These are phyloP conservation scores for Gambusia affinis DNA, from an alignment of 2,113 vertebrate species.

Conservation along the genomic window DNA sequence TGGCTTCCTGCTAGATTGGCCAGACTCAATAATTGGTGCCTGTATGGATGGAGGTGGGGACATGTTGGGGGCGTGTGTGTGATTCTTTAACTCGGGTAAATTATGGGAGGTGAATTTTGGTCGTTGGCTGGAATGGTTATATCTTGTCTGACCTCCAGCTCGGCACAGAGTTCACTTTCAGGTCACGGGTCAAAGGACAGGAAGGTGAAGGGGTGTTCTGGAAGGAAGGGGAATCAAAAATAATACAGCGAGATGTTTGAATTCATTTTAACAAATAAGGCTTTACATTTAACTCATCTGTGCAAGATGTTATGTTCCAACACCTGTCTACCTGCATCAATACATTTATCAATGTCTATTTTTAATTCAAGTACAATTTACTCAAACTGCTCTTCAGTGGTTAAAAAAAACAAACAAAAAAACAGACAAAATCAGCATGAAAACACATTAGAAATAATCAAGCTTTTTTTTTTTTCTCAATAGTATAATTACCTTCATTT, in stretches of 20 bases:
- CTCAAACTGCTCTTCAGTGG: not conserved
- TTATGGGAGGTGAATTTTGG: slow-evolving; percentile 70
- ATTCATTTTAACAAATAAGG: slow-evolving; percentile 30
- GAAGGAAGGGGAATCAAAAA: slow-evolving; percentile 8
- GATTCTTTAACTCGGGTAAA: slow-evolving; percentile 46
- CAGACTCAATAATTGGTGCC: slow-evolving; percentile 56
- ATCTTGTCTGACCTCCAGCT: slow-evolving; percentile 65
- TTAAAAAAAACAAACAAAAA: not conserved
- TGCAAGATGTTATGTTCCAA: not conserved
- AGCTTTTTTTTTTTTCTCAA: not conserved
- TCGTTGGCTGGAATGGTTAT: slow-evolving; percentile 55
- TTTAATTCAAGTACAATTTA: not conserved
- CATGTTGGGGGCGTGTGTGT: slow-evolving; percentile 16
- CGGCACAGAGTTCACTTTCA: slow-evolving; percentile 61
- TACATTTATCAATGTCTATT: not conserved
- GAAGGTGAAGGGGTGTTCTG: slow-evolving; percentile 30
- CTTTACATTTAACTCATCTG: not conserved
- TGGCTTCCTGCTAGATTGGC: slow-evolving; percentile 64
- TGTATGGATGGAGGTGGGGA: slow-evolving; percentile 37
- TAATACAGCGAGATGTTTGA: slow-evolving; percentile 3
- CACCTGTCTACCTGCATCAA: not conserved
- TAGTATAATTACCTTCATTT: no score
- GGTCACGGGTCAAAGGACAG: slow-evolving; percentile 55
- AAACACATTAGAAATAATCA: not conserved
- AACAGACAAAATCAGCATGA: not conserved